These are phyloP conservation scores for Drosophila santomea DNA, from an alignment of 1,140 invertebrate genomes.

Conservation along the genomic window DNA sequence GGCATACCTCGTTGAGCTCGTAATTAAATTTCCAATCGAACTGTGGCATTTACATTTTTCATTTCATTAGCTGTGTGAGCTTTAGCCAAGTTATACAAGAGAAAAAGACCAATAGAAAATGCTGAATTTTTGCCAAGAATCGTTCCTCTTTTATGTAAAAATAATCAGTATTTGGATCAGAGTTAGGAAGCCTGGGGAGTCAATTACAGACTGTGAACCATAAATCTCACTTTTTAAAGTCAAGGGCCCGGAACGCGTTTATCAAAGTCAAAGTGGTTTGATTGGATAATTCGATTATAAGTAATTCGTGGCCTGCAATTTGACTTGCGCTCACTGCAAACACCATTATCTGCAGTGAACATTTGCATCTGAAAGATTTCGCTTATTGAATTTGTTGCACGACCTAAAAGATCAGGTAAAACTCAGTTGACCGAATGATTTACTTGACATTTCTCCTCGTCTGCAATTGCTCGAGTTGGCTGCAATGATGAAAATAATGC, in stretches of 20 bases:
- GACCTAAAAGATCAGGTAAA: slow-evolving; percentile 25
- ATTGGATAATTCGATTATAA: slow-evolving; percentile 25
- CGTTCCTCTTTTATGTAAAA: neutral
- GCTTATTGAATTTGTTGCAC: slow-evolving; percentile 19
- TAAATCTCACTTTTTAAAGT: slow-evolving; percentile 29
- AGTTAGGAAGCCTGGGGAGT: neutral
- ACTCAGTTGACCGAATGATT: slow-evolving; percentile 61
- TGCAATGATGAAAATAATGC: slow-evolving; percentile 47
- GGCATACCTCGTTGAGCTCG: too few relatives aligned
- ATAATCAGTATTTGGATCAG: neutral
- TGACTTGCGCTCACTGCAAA: neutral
- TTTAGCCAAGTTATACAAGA: neutral
- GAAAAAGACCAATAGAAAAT: too few relatives aligned
- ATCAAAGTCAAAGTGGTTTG: slow-evolving; percentile 9
- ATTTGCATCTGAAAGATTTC: slow-evolving; percentile 24
- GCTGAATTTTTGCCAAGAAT: neutral
- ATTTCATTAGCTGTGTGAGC: neutral
- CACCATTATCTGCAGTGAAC: slow-evolving; percentile 6
- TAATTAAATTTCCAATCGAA: too few relatives aligned
- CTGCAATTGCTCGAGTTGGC: neutral
- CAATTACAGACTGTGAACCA: slow-evolving; percentile 9
- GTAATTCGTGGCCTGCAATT: slow-evolving; percentile 3
- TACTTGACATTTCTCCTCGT: slow-evolving; percentile 55
- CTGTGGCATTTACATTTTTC: too few relatives aligned
- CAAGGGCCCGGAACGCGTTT: slow-evolving; percentile 12